Conservation (phyloP, 2,888 invertebrate genomes). For the Drosophila tanythrix region DNA sequence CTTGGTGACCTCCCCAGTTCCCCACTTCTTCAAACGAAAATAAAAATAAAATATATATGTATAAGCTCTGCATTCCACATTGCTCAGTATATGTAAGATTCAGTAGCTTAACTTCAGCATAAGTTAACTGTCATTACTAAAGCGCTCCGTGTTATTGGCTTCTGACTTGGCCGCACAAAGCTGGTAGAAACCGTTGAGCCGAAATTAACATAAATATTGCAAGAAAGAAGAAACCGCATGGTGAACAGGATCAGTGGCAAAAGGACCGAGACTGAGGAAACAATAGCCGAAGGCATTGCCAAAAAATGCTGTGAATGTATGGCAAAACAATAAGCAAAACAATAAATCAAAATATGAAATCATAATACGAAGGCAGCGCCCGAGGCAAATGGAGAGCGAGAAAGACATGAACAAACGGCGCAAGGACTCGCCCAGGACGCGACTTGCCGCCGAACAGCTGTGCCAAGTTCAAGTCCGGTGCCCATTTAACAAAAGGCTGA, state of each 20-base stretch:
- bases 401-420: slow-evolving; percentile 1
- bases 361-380: slow-evolving; percentile 58
- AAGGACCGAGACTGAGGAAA: slow-evolving; percentile 22
- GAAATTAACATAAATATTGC: slow-evolving; percentile 55
- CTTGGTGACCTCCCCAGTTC: too few relatives aligned
- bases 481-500: slow-evolving; percentile 44
- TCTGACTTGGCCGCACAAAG: slow-evolving; percentile 22
- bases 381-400: slow-evolving; percentile 34
- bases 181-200: slow-evolving; percentile 36
- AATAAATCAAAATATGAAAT: slow-evolving; percentile 79
- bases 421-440: slow-evolving; percentile 44
- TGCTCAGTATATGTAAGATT: not conserved
- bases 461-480: slow-evolving; percentile 52
- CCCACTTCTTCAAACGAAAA: not conserved
- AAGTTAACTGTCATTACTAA: not conserved
- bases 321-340: slow-evolving; percentile 78
- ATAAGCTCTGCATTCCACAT: not conserved
- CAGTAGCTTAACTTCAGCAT: not conserved
- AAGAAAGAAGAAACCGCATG: slow-evolving; percentile 33
- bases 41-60: not conserved
- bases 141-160: slow-evolving; percentile 5
- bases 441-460: slow-evolving; percentile 44
- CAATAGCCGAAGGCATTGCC: slow-evolving; percentile 49
- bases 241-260: slow-evolving; percentile 44
- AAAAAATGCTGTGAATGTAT: slow-evolving; percentile 58